These are phyloP conservation scores for Forbesichthys agassizii DNA, from an alignment of 2,113 vertebrate species.

Conservation along the genomic window DNA sequence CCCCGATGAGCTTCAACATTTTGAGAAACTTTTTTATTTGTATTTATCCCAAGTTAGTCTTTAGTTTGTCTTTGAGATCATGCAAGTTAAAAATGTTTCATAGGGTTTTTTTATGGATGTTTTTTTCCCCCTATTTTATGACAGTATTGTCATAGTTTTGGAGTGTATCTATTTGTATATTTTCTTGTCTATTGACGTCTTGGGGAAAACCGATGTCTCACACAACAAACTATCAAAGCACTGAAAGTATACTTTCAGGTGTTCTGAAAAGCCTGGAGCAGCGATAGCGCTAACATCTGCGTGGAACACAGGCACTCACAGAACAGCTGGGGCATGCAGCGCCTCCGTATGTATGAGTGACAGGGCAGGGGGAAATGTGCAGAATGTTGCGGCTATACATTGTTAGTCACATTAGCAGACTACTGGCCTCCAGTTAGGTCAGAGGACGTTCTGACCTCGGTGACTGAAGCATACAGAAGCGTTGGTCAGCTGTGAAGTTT, in stretches of 20 bases:
- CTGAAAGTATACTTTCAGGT: constrained; percentile 22
- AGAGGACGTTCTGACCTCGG: not conserved
- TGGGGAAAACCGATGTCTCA: constrained; percentile 6
- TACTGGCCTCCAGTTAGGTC: not conserved
- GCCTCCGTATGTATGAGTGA: constrained; percentile 54
- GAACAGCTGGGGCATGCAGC: constrained; percentile 62
- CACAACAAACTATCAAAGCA: constrained; percentile 29
- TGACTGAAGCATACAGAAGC: not conserved
- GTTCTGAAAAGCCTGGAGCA: constrained; percentile 36
- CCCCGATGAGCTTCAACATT: no score
- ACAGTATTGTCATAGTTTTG: no score
- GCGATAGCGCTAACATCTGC: constrained; percentile 57
- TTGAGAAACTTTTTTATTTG: no score
- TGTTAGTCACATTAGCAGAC: constrained; percentile 22
- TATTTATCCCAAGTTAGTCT: no score
- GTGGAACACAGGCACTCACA: constrained; percentile 30
- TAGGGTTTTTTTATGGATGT: no score
- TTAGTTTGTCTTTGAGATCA: no score
- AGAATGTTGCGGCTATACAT: constrained; percentile 49
- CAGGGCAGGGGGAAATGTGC: constrained; percentile 43
- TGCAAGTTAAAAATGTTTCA: no score
- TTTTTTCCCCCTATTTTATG: no score
- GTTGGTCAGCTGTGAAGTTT: no score
- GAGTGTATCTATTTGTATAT: no score
- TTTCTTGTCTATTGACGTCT: not conserved